Evolutionary conservation across 2,113 vertebrate species (phyloP).

Genomic region (Sander vitreus): DNA sequence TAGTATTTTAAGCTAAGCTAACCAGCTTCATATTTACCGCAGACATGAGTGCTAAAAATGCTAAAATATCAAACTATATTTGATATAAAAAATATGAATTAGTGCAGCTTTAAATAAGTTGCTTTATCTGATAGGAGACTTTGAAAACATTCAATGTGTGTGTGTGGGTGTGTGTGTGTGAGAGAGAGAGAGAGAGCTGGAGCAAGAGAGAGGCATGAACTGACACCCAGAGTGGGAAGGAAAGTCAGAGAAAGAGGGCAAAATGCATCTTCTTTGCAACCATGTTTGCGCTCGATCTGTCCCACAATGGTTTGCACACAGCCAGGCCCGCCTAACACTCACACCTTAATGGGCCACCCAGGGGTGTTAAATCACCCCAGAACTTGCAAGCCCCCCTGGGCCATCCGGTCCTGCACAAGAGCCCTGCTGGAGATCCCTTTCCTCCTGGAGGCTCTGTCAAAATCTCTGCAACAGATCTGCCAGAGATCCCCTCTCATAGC

Average conservation of each 20-base stretch:
- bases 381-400: conserved; percentile 22
- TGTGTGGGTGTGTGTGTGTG: neutral
- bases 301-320: neutral
- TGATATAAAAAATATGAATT: no score
- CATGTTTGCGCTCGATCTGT: neutral
- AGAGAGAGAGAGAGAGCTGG: neutral
- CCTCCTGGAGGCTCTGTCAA: conserved; percentile 45
- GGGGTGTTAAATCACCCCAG: conserved; percentile 50
- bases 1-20: no score
- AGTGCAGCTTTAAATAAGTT: neutral
- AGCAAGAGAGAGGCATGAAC: neutral
- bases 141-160: neutral
- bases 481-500: conserved; percentile 57
- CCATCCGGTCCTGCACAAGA: conserved; percentile 55
- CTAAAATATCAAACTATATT: no score
- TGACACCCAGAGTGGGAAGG: conserved; percentile 18
- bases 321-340: neutral
- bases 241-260: conserved; percentile 24
- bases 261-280: neutral
- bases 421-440: conserved; percentile 57
- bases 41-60: no score
- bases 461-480: conserved; percentile 67
- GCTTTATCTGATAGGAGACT: neutral
- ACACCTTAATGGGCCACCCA: conserved; percentile 47
- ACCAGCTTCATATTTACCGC: no score